Conservation (phyloP, 2,888 invertebrate species). For the Acanthococcus lagerstroemiae region DNA sequence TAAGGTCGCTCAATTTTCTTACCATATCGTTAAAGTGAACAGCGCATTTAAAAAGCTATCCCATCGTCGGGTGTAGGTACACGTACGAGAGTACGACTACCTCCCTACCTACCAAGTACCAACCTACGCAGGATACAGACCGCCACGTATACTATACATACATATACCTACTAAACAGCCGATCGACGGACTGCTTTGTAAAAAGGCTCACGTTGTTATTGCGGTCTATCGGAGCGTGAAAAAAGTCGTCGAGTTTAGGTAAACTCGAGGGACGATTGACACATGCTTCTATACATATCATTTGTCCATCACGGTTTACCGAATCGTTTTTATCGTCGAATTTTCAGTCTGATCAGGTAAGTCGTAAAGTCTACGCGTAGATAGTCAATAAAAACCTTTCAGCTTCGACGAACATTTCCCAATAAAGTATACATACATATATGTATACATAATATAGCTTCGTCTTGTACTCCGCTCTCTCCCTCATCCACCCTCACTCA, state of each 20-base stretch:
- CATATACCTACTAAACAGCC: too few relatives aligned
- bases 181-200: not conserved
- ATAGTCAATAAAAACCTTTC: conserved; percentile 25
- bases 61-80: too few relatives aligned
- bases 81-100: too few relatives aligned
- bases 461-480: not conserved
- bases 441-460: not conserved
- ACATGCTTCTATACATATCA: conserved; percentile 28
- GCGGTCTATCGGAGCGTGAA: conserved; percentile 23
- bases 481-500: not conserved
- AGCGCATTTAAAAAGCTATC: not conserved
- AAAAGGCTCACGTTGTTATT: conserved; percentile 20
- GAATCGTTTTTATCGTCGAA: conserved; percentile 28
- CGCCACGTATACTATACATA: too few relatives aligned
- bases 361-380: conserved; percentile 26
- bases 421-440: too few relatives aligned
- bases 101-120: too few relatives aligned
- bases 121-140: too few relatives aligned
- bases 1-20: not conserved
- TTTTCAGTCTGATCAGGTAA: conserved; percentile 29
- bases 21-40: not conserved
- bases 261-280: conserved; percentile 29
- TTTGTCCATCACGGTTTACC: conserved; percentile 25
- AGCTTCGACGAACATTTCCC: conserved; percentile 20
- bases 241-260: conserved; percentile 26